Conservation (phyloP, 2,888 invertebrate genomes). For the Acleris cristana region DNA sequence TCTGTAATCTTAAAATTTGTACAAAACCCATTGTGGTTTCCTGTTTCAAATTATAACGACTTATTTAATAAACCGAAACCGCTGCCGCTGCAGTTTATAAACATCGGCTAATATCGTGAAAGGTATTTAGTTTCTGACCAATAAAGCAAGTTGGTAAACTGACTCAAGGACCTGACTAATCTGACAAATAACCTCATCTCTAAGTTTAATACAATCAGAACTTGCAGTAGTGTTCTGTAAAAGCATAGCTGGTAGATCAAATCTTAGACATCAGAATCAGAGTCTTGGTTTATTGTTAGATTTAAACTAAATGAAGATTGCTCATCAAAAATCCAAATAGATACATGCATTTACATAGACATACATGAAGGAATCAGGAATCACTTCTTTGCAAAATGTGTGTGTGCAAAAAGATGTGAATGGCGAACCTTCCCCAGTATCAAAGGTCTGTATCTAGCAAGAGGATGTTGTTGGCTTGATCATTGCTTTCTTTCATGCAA, state of each 20-base stretch:
- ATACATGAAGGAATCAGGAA: too few species aligned
- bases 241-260: neutral
- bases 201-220: neutral
- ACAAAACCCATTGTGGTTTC: neutral
- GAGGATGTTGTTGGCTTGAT: too few species aligned
- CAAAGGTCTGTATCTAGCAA: too few species aligned
- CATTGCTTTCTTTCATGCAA: too few species aligned
- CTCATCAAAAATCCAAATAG: too few species aligned
- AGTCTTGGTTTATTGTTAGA: neutral
- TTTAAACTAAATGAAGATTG: neutral
- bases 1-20: neutral
- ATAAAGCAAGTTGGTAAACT: conserved; percentile 23
- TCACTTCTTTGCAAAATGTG: too few species aligned
- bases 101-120: conserved; percentile 1
- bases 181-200: conserved; percentile 11
- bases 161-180: conserved; percentile 16
- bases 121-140: conserved; percentile 20
- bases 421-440: too few species aligned
- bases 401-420: too few species aligned
- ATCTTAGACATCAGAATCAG: neutral
- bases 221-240: too few species aligned
- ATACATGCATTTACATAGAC: too few species aligned
- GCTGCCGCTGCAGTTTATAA: conserved; percentile 16
- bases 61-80: conserved; percentile 18
- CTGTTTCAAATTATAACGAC: conserved; percentile 4